Percentiles rank a stretch among this genome's conserved stretches.
Evolutionary conservation across 2,113 vertebrate species (phyloP).

Genomic region (Polypterus senegalus): DNA sequence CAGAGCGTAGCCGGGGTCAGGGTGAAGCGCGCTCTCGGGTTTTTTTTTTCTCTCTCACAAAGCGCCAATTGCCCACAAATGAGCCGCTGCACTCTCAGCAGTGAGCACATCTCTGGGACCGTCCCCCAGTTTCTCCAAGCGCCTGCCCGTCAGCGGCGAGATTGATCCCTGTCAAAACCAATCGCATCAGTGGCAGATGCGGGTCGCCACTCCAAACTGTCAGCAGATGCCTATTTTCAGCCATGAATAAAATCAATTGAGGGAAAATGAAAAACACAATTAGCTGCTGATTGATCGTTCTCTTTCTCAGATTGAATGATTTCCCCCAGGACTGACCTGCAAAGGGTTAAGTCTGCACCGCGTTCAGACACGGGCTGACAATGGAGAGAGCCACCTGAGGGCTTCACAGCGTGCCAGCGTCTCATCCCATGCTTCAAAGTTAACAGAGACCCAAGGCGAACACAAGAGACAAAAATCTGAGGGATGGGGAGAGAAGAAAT

Average conservation of each 20-base stretch:
- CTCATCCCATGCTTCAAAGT: not conserved
- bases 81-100: constrained; percentile 14
- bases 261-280: constrained; percentile 38
- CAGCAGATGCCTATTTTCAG: constrained; percentile 39
- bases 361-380: constrained; percentile 5
- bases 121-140: constrained; percentile 24
- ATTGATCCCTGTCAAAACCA: constrained; percentile 48
- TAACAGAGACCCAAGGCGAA: too few species aligned
- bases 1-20: not conserved
- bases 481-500: too few species aligned
- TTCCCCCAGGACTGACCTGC: constrained; percentile 27
- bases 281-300: constrained; percentile 37
- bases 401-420: not conserved
- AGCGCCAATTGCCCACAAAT: not conserved
- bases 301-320: constrained; percentile 32
- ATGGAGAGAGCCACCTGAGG: constrained; percentile 1
- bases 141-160: constrained; percentile 36
- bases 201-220: constrained; percentile 18
- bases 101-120: constrained; percentile 16
- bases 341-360: constrained; percentile 27
- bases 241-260: constrained; percentile 41
- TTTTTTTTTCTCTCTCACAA: too few species aligned
- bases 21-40: too few species aligned
- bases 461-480: too few species aligned
- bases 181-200: constrained; percentile 30